Evolutionary conservation across 2,113 vertebrate genomes (phyloP).

Genomic region (Redunca redunca): DNA sequence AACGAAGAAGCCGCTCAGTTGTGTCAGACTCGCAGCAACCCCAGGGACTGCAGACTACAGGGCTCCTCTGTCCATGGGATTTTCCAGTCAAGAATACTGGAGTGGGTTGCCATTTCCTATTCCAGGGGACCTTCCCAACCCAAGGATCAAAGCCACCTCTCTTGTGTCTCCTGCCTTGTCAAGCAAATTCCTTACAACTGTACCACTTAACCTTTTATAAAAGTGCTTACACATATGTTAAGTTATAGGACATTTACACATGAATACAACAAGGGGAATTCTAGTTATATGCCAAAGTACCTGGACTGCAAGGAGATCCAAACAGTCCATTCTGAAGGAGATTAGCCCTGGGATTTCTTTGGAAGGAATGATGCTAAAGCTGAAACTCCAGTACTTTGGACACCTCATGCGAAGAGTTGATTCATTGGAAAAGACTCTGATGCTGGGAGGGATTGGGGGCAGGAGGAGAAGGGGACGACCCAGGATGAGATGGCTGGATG

Average conservation of each 20-base stretch:
- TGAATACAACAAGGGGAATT: not conserved
- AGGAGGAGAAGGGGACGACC: too few relatives aligned
- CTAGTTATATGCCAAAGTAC: not conserved
- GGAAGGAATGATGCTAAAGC: too few relatives aligned
- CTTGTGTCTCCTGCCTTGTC: not conserved
- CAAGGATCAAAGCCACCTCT: not conserved
- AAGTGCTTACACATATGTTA: not conserved
- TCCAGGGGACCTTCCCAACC: not conserved
- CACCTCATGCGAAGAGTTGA: too few relatives aligned
- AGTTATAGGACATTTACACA: not conserved
- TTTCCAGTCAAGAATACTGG: not conserved
- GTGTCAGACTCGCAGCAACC: rapidly evolving
- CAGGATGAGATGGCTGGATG: too few relatives aligned
- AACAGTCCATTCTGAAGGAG: too few relatives aligned
- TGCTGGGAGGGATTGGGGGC: too few relatives aligned
- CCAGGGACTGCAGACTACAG: not conserved
- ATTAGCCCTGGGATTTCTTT: too few relatives aligned
- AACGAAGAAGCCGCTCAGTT: rapidly evolving
- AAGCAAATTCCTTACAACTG: not conserved
- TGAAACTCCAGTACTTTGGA: too few relatives aligned
- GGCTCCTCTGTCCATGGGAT: not conserved
- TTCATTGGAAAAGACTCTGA: too few relatives aligned
- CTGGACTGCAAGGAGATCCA: too few relatives aligned
- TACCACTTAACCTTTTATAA: not conserved
- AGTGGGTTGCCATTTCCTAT: not conserved